Conservation (phyloP, 2,888 invertebrate genomes). For the Lasioglossum leucozonium region DNA sequence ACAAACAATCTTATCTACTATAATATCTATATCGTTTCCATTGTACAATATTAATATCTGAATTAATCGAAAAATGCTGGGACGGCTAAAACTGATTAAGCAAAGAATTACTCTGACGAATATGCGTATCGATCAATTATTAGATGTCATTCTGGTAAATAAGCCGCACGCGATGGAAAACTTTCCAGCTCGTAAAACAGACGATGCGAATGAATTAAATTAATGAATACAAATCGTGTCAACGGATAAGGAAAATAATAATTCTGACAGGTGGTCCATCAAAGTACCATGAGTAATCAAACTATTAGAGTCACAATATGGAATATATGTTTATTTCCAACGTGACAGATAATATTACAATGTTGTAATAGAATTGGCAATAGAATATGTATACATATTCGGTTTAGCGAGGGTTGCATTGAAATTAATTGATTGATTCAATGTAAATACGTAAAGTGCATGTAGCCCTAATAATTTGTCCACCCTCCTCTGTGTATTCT, state of each 20-base stretch:
- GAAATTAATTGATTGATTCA: no score
- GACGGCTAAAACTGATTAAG: neutral
- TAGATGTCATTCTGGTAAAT: neutral
- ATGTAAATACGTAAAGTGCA: no score
- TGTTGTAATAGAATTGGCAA: no score
- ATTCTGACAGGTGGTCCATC: neutral
- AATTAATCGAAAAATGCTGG: neutral
- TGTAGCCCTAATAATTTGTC: no score
- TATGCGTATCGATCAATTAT: slow-evolving; percentile 1
- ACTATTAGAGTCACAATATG: no score
- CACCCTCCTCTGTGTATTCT: no score
- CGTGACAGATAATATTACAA: no score
- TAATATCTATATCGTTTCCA: neutral
- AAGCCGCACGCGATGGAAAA: neutral
- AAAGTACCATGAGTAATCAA: neutral
- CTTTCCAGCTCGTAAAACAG: neutral
- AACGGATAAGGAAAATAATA: neutral
- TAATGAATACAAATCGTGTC: neutral
- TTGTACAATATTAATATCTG: no score
- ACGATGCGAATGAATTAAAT: neutral
- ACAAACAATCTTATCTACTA: neutral
- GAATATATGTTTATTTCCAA: no score
- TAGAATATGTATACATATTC: no score
- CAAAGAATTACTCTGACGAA: neutral
- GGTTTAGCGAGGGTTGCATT: no score